Evolutionary conservation across 2,113 vertebrate genomes (phyloP), one percentile per base, ranked within the genome.

Genomic region (Pterophyllum scalare): DNA sequence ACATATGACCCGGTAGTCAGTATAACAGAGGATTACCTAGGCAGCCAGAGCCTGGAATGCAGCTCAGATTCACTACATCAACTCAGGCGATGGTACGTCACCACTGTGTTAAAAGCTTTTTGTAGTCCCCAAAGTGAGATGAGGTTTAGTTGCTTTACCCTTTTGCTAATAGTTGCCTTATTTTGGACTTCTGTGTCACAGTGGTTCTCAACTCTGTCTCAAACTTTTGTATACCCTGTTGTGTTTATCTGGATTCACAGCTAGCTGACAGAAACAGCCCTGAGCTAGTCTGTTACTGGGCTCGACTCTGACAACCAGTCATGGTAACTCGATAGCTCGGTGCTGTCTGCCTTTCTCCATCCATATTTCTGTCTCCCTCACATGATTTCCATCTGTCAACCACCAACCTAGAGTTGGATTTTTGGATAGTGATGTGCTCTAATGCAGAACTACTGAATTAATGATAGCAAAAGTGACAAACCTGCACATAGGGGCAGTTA

Each of bases 261-360:
- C 76, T 79, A 52, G 56, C 65, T 83, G 83, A 88, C 67, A 62
- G 54, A 58, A 83, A 88, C 43, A 79, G 61, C 88, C 84, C 20
- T 1, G 0, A 65, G 84, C 87, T 54, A 35, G 22, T 70, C 57
- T 67, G 31, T 86, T 62, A 67, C 59, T 82, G 24, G 5, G 72
- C 70, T 88, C 20, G 7, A 60, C 75, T 82, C 62, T 92, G 88
- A 86, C 89, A 88, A 67, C 20, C 82, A 78, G 60, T 84, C 77
- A 64, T 3, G 4, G 77, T 81, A 89, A 93, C 77, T 54, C 57
- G 75, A 83, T 82, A 81, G 70, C 82, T 65, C 1, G 1, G 49
- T 59, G n/a, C 87, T 85, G 74, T 85, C 82, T 83, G 86, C 31
- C 62, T 78, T 59, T 70, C 76, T 85, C 46, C 28, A 67, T 81